Base-by-base conservation (phyloP, 2,888 invertebrate species). In the Folsomia candida region DNA sequence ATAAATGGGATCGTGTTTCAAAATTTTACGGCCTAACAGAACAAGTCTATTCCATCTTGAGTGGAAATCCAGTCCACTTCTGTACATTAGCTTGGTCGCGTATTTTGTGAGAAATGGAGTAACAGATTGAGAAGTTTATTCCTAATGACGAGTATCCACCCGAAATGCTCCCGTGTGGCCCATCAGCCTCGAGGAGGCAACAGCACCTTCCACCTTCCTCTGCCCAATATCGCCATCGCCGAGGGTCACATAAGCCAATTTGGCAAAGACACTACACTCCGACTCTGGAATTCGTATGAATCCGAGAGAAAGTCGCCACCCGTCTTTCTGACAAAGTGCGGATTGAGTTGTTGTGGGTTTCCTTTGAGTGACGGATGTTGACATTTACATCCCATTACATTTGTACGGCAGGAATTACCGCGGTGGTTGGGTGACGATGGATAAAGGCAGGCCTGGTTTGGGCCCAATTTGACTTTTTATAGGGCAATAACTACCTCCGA, bases 101-200 rank as follows among this genome's bases (percentile, higher is more conserved):
- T 14, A 37, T 9, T 37, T 37, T 4, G 37, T 37, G 4, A 37
- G 37, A 9, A 37, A 9, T 37, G 37, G 37, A 9, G 37, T 37
- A 37, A 14, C 6, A 37, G 37, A 37, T 37, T 37, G 4, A 65
- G 57, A 54, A 24, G 57, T 26, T 51, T 25, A 54, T 65, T 65
- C 20, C 57, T 76, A 76, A 76, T 78, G 76, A 73, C 71, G 69
- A 66, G 70, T 72, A 75, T 76, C 69, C 67, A 72, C 66, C 71
- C 72, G 54, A 74, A 76, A 70, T 59, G 67, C 74, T 76, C 78
- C 78, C 78, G 58, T 20, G 74, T 72, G 76, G 26, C 70, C 74
- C 73, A 75, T 78, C 74, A 72, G 74, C 71, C 73, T 59, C 24
- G 24, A 54, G 54, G 54, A 54, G 54, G 20, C 11, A 54, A 4